Evolutionary conservation across 1,140 invertebrate genomes (phyloP).

Genomic region (Macrostomum lignano): DNA sequence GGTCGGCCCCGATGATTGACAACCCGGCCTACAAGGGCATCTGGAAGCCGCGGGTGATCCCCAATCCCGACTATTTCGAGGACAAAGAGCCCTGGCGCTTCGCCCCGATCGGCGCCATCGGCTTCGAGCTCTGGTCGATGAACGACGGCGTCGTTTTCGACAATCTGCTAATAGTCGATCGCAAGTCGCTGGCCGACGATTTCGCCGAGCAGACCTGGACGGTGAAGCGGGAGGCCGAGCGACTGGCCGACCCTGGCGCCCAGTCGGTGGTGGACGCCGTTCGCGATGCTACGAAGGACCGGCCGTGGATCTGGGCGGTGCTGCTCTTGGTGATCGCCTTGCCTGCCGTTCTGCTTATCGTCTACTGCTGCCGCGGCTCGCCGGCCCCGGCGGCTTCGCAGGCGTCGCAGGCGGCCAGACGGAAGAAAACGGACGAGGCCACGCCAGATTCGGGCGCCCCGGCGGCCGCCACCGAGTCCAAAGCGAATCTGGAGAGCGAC

Average conservation of each 20-base stretch:
- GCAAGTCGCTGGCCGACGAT: constrained; percentile 41
- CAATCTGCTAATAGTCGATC: constrained; percentile 69
- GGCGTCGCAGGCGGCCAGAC: no score
- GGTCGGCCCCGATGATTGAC: constrained; percentile 59
- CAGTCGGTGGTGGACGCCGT: constrained; percentile 48
- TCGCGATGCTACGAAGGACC: constrained; percentile 48
- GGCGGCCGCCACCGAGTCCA: no score
- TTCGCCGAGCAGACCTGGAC: constrained; percentile 57
- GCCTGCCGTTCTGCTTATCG: constrained; percentile 45
- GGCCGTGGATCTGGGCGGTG: constrained; percentile 63
- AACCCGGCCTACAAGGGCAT: constrained; percentile 41
- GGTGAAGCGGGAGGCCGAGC: constrained; percentile 43
- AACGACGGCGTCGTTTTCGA: constrained; percentile 58
- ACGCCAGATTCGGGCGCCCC: no score
- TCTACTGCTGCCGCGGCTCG: constrained; percentile 37
- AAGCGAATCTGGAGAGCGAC: no score
- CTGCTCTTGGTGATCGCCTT: constrained; percentile 51
- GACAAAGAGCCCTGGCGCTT: constrained; percentile 41
- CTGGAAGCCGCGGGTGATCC: constrained; percentile 60
- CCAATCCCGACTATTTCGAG: constrained; percentile 73
- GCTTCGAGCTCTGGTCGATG: constrained; percentile 93
- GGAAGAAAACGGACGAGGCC: no score
- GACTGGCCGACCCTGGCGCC: constrained; percentile 8
- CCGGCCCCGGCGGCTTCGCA: no score
- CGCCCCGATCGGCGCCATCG: constrained; percentile 38